Conservation (phyloP, 2,797 vertebrate genomes). For the Ispidina lecontei region DNA sequence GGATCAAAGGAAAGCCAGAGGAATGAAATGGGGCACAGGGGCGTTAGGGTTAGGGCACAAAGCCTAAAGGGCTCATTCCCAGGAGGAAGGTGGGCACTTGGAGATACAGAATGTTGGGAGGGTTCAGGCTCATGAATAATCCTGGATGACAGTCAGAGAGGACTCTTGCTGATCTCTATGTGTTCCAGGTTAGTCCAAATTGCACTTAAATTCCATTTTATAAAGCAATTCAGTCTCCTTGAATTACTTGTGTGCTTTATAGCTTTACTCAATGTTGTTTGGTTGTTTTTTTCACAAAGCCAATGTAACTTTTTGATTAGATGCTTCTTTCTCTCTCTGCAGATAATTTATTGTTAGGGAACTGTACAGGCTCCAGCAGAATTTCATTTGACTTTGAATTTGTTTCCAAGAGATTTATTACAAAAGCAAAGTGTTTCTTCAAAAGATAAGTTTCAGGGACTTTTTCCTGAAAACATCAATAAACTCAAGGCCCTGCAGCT, state of each 20-base stretch:
- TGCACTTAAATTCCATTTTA: not conserved
- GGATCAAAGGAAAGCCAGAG: not conserved
- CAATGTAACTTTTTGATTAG: not conserved
- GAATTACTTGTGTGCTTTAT: not conserved
- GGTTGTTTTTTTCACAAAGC: not conserved
- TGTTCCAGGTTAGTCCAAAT: not conserved
- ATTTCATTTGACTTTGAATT: not conserved
- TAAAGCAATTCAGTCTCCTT: not conserved
- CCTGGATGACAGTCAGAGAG: not conserved
- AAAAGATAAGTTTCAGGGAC: not conserved
- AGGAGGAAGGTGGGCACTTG: not conserved
- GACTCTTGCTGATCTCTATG: not conserved
- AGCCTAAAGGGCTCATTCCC: accelerated
- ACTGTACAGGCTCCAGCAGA: not conserved
- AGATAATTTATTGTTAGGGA: not conserved
- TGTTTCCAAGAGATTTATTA: not conserved
- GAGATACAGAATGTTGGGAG: accelerated
- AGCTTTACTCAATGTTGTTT: not conserved
- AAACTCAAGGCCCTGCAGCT: not conserved
- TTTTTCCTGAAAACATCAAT: not conserved
- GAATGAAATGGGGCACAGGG: accelerated
- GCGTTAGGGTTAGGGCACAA: not conserved
- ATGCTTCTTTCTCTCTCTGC: not conserved
- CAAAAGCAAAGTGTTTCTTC: not conserved
- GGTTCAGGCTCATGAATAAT: not conserved